Base-by-base conservation (phyloP, 64 coral and sea anemone genomes). In the Catalaphyllia jardinei region DNA sequence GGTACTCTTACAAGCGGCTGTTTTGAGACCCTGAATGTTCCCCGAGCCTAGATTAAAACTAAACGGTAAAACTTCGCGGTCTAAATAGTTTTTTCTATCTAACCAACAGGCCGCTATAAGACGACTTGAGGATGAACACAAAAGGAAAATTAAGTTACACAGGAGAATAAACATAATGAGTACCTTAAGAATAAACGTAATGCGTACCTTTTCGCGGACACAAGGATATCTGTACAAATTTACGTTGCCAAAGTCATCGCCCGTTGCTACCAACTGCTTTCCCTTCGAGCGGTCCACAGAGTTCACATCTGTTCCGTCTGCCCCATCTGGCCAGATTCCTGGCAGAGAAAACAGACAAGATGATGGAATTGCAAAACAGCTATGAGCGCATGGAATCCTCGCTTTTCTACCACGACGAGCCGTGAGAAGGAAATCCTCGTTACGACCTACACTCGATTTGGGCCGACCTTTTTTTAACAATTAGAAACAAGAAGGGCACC, bases 231-330 rank as follows among this genome's bases (percentile, higher is more conserved):
- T 79, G 79, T 88, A 95, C 42, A 95, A 60, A 29, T 86, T 95
- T 29, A 95, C 89, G 18, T 92, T 87, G 17, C 94, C 94, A 74
- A 95, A 92, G 89, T 95, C 94, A 64, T 95, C 94, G 8, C 83
- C 94, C 42, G 94, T 96, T 73, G 87, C 91, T 12, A 96, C 38
- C 15, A 96, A 77, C 84, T 38, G 80, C 18, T 87, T 96, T 20
- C 52, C 57, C 13, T 90, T 79, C 67, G 94, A 90, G 20, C 87
- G 90, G 51, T 93, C 87, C 16, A 96, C 94, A 67, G 77, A 80
- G 28, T 96, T 96, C 17, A 96, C 79, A 69, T 96, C 94, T 76
- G 94, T 93, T 20, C 94, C 94, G 31, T 96, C 94, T 7, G 94
- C 80, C 19, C 83, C 91, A 20, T 78, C 76, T 0, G 94, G 94